phyloP scores from a whole-genome alignment of 2,888 invertebrate genomes.

The Ochropleura plecta region DNA sequence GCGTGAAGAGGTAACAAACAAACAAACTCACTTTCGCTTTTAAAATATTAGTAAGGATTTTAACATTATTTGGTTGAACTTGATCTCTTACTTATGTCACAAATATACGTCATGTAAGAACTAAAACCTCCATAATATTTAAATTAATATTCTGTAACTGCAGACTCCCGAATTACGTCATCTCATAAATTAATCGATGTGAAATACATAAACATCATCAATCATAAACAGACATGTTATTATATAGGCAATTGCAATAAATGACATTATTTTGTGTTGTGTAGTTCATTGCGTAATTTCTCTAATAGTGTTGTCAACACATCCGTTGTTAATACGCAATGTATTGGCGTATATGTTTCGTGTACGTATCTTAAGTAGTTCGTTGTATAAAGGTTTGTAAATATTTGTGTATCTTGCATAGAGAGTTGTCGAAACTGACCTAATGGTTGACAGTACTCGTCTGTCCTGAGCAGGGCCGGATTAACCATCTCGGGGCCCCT shows the following conservation, averaged over 20 bases:
- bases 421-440: slow-evolving; percentile 73
- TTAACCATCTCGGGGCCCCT: too few species aligned
- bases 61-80: slow-evolving; percentile 1
- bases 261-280: slow-evolving; percentile 1
- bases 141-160: background rate
- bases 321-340: slow-evolving; percentile 45
- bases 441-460: slow-evolving; percentile 55
- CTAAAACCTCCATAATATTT: background rate
- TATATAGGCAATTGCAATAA: slow-evolving; percentile 23
- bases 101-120: background rate
- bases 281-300: slow-evolving; percentile 41
- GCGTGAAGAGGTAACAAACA: too few species aligned
- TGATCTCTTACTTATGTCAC: background rate
- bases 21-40: too few species aligned
- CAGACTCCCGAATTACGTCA: slow-evolving; percentile 30
- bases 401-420: slow-evolving; percentile 70
- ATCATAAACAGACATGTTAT: slow-evolving; percentile 28
- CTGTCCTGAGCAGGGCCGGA: slow-evolving; percentile 72
- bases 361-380: slow-evolving; percentile 17
- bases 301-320: slow-evolving; percentile 40
- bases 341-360: slow-evolving; percentile 22
- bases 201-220: slow-evolving; percentile 49
- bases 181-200: slow-evolving; percentile 39
- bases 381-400: slow-evolving; percentile 54
- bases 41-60: too few species aligned